These are phyloP conservation scores for Lingula anatina DNA, from an alignment of 2,888 invertebrate species.

Conservation along the genomic window DNA sequence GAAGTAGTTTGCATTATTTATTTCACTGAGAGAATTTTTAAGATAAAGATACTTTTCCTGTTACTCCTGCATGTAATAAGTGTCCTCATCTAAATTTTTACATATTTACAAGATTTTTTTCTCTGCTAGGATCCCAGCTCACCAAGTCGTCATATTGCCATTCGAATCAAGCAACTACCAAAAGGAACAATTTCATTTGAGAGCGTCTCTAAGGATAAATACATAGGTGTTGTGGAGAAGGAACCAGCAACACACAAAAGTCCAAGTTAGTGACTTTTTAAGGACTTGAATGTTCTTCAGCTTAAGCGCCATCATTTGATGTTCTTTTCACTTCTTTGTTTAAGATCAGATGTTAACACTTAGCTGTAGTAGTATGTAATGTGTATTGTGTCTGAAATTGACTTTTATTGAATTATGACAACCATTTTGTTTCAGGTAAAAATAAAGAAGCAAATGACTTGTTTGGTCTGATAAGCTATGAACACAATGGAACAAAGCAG, in stretches of 20 bases:
- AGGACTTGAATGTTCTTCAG: too few species aligned
- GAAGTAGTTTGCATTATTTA: too few species aligned
- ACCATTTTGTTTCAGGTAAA: slow-evolving; percentile 21
- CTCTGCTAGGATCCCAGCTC: slow-evolving; percentile 66
- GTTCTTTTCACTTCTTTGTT: too few species aligned
- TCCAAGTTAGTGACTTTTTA: slow-evolving; percentile 33
- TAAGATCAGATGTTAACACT: too few species aligned
- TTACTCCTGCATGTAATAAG: too few species aligned
- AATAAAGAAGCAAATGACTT: slow-evolving; percentile 57
- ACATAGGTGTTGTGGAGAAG: slow-evolving; percentile 45
- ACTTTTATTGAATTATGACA: neutral
- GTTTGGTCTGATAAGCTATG: slow-evolving; percentile 70
- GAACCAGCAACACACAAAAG: slow-evolving; percentile 45
- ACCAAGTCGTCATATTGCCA: slow-evolving; percentile 78
- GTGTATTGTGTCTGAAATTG: too few species aligned
- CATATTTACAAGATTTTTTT: too few species aligned
- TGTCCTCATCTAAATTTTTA: too few species aligned
- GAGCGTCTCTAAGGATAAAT: slow-evolving; percentile 53
- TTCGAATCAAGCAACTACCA: slow-evolving; percentile 82
- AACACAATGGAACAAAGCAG: slow-evolving; percentile 73
- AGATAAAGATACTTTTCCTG: too few species aligned
- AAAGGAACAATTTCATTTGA: slow-evolving; percentile 84
- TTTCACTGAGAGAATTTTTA: too few species aligned
- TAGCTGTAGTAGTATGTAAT: too few species aligned
- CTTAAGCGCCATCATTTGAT: too few species aligned